phyloP scores from a whole-genome alignment of 1,140 invertebrate genomes.

The Apolygus lucorum region DNA sequence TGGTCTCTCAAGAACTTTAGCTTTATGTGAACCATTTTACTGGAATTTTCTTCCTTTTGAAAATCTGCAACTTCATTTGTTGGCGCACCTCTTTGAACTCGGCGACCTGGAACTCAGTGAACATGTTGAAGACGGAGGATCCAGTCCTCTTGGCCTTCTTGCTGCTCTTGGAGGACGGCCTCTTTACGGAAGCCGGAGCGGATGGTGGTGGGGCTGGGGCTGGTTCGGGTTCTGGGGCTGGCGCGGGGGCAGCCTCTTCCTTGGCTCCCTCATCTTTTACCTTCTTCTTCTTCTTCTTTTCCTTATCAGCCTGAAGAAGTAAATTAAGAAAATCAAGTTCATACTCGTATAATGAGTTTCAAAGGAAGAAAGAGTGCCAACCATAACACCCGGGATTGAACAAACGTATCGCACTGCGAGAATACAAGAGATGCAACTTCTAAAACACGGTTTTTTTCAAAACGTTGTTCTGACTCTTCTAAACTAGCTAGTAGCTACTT shows the following conservation, averaged over 20 bases:
- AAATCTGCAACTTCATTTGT: no score
- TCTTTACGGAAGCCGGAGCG: conserved; percentile 47
- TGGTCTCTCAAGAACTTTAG: no score
- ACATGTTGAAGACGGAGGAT: conserved; percentile 92
- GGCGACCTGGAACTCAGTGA: conserved; percentile 87
- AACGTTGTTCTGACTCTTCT: no score
- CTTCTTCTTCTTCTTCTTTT: conserved; percentile 68
- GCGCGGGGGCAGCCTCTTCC: conserved; percentile 44
- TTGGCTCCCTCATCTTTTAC: conserved; percentile 51
- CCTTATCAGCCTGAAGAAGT: conserved; percentile 70
- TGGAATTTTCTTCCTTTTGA: neutral
- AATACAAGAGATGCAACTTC: no score
- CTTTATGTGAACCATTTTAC: neutral
- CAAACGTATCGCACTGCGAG: no score
- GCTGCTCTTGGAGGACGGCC: conserved; percentile 43
- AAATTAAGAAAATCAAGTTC: no score
- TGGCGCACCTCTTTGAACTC: conserved; percentile 95
- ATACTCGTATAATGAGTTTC: no score
- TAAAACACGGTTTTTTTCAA: no score
- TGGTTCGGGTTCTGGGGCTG: conserved; percentile 41
- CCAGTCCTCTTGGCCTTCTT: conserved; percentile 71
- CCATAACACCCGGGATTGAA: no score
- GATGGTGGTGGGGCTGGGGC: conserved; percentile 48
- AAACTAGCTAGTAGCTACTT: no score
- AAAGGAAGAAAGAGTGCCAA: no score